These are phyloP conservation scores for Fukomys damarensis DNA, from an alignment of 2,113 vertebrate genomes.

Conservation along the genomic window DNA sequence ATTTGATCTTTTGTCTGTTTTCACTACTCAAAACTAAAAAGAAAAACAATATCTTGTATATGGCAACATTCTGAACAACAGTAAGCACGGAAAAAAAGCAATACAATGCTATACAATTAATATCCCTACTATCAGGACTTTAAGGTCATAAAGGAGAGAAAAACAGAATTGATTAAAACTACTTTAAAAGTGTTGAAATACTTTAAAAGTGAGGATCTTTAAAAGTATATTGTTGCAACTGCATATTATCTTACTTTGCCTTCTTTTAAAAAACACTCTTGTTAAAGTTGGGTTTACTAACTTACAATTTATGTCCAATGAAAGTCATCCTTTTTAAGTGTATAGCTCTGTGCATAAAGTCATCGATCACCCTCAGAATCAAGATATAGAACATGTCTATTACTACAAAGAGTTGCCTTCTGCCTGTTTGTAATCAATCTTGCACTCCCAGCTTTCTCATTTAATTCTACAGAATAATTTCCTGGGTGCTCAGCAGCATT, in stretches of 20 bases:
- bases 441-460: neutral
- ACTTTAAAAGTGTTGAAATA: neutral
- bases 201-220: no score
- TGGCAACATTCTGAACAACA: neutral
- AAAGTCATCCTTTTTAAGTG: neutral
- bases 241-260: constrained; percentile 16
- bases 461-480: constrained; percentile 18
- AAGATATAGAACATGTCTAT: neutral
- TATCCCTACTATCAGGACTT: neutral
- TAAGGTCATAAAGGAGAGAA: neutral
- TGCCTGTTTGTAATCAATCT: neutral
- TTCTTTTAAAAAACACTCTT: neutral
- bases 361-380: neutral
- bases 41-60: neutral
- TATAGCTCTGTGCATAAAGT: neutral
- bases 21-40: constrained; percentile 3
- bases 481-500: neutral
- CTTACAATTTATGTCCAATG: neutral
- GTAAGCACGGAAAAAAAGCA: neutral
- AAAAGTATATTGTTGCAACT: neutral
- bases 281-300: neutral
- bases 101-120: neutral
- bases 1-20: neutral
- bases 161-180: neutral
- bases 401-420: neutral